Percentiles rank a stretch among this genome's conserved stretches.
These are phyloP conservation scores for Heliconius ismenius DNA, from an alignment of 2,888 invertebrate genomes.

Conservation along the genomic window DNA sequence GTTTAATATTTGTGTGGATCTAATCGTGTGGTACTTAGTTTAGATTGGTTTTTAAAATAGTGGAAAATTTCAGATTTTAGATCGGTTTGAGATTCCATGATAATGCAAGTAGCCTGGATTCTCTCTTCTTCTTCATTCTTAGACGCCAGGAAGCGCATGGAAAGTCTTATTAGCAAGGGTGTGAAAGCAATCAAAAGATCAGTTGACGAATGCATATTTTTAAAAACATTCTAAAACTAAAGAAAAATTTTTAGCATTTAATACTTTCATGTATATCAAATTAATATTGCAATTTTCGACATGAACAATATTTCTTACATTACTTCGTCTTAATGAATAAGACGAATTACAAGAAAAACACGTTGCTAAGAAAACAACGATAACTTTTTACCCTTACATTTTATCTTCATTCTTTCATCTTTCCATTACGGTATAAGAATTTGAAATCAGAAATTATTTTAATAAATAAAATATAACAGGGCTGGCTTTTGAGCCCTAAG, in stretches of 20 bases:
- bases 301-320: too few relatives aligned
- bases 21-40: not conserved
- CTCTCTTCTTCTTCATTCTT: not conserved
- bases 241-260: too few relatives aligned
- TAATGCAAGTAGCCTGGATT: not conserved
- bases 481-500: slow-evolving; percentile 24
- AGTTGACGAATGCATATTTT: too few relatives aligned
- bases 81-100: not conserved
- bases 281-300: too few relatives aligned
- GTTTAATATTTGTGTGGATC: not conserved
- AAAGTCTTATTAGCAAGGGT: not conserved
- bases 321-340: not conserved
- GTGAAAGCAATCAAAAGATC: not conserved
- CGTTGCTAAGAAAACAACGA: not conserved
- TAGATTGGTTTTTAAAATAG: too few relatives aligned
- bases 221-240: too few relatives aligned
- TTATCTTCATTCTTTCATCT: slow-evolving; percentile 15
- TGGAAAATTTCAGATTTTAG: too few relatives aligned
- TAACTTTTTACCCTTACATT: slow-evolving; percentile 8
- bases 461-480: slow-evolving; percentile 24
- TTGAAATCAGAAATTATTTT: slow-evolving; percentile 23
- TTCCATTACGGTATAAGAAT: slow-evolving; percentile 23
- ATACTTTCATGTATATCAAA: too few relatives aligned
- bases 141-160: not conserved
- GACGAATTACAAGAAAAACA: not conserved